Percentiles rank a stretch among this genome's conserved stretches.
These are phyloP conservation scores for Sebastes cheni DNA, from an alignment of 2,797 vertebrate species.

Conservation along the genomic window DNA sequence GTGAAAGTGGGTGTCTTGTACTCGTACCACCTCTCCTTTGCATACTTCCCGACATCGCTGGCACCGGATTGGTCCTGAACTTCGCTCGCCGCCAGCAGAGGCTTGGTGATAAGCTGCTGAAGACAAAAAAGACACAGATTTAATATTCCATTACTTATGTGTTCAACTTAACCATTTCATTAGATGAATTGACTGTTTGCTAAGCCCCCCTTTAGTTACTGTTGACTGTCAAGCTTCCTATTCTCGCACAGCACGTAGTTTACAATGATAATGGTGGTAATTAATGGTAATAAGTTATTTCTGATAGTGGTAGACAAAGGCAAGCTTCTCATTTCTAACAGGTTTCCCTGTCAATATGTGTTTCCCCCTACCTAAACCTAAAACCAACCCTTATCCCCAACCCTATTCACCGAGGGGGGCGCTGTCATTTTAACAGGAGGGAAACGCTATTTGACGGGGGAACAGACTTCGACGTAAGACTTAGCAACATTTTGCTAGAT, in stretches of 20 bases:
- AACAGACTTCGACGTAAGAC: fast-evolving
- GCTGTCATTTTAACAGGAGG: neutral
- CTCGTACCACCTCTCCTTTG: constrained; percentile 97
- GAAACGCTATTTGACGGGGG: neutral
- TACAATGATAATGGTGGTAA: neutral
- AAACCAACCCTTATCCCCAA: no score
- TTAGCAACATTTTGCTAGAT: neutral
- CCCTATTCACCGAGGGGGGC: no score
- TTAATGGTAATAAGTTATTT: neutral
- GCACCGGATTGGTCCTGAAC: constrained; percentile 90
- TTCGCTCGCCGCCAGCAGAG: constrained; percentile 79
- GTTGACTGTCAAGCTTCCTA: neutral
- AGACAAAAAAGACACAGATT: constrained; percentile 39
- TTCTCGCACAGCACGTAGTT: neutral
- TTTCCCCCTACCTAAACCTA: neutral
- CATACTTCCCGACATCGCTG: constrained; percentile 94
- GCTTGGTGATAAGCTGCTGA: constrained; percentile 87
- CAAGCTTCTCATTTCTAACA: neutral
- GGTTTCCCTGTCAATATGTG: neutral
- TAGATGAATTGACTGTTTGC: neutral
- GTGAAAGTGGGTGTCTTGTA: constrained; percentile 97
- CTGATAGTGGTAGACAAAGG: neutral
- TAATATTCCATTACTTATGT: neutral
- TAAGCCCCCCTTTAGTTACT: neutral
- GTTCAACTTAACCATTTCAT: neutral